A percentile compares a stretch with the other conserved stretches of the same genome.
Conservation (phyloP, 2,888 invertebrate species). For the Gortyna flavago region DNA sequence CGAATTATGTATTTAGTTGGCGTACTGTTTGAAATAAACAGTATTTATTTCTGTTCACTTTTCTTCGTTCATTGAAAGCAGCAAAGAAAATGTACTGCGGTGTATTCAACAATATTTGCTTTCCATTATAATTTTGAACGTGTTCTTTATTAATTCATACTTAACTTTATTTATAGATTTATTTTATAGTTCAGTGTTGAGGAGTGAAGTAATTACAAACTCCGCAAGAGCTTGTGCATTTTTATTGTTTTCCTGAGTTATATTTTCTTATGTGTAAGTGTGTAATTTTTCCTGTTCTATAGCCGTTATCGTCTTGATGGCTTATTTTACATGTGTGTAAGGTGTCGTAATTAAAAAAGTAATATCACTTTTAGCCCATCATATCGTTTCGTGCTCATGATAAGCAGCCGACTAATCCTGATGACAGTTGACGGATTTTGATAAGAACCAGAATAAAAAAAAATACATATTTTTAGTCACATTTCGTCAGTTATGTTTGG, state of each 20-base stretch:
- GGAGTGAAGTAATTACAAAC: not conserved
- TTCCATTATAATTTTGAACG: constrained; percentile 12
- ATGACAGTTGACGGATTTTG: not conserved
- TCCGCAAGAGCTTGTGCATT: not conserved
- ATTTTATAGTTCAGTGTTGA: not conserved
- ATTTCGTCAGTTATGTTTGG: not conserved
- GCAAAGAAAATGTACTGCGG: constrained; percentile 21
- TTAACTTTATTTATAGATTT: not conserved
- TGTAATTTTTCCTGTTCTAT: not conserved
- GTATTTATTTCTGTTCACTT: constrained; percentile 55
- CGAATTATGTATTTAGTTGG: constrained; percentile 64
- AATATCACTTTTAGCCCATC: too few species aligned
- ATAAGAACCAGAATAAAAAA: not conserved
- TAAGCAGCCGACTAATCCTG: not conserved
- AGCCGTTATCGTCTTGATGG: not conserved
- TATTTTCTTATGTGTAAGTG: not conserved
- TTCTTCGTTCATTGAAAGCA: constrained; percentile 40
- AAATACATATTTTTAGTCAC: not conserved
- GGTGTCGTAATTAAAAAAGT: too few species aligned
- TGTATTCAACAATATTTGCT: constrained; percentile 25
- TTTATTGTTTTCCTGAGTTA: not conserved
- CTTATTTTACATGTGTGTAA: too few species aligned
- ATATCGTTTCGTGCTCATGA: not conserved
- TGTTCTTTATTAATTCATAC: constrained; percentile 20
- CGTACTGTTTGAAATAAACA: constrained; percentile 54